Evolutionary conservation across 2,888 invertebrate species (phyloP).

Genomic region (Mythimna lalbum): DNA sequence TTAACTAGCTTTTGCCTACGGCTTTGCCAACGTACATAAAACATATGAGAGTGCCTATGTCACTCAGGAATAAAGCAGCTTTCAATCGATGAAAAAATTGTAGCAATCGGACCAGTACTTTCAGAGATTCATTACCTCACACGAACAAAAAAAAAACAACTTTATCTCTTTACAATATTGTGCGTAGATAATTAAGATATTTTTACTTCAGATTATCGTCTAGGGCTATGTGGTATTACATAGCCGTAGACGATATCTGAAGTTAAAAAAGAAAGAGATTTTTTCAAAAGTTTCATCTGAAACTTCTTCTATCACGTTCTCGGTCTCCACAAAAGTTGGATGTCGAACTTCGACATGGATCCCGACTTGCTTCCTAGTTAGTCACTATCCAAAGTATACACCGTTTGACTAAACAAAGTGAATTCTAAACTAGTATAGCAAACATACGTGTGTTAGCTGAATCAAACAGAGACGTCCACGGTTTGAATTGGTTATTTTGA

Average conservation of each 20-base stretch:
- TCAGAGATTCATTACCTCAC: too few relatives aligned
- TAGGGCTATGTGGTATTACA: too few relatives aligned
- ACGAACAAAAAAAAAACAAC: too few relatives aligned
- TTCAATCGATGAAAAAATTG: too few relatives aligned
- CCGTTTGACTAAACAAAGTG: slow-evolving; percentile 60
- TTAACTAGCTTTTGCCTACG: too few relatives aligned
- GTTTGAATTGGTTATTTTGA: slow-evolving; percentile 66
- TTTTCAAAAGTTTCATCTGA: slow-evolving; percentile 1
- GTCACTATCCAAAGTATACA: slow-evolving; percentile 23
- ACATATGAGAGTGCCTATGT: too few relatives aligned
- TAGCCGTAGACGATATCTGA: background rate
- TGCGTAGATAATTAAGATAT: background rate
- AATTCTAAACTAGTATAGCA: slow-evolving; percentile 66
- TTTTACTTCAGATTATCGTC: too few relatives aligned
- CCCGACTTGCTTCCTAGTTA: slow-evolving; percentile 39
- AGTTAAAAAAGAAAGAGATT: background rate
- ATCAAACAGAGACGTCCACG: slow-evolving; percentile 61
- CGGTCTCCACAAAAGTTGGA: slow-evolving; percentile 11
- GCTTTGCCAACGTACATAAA: too few relatives aligned
- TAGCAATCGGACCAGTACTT: too few relatives aligned
- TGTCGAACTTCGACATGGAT: slow-evolving; percentile 31
- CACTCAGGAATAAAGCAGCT: too few relatives aligned
- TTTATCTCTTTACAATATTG: too few relatives aligned
- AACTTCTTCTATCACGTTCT: slow-evolving; percentile 31
- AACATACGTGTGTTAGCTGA: slow-evolving; percentile 56